Evolutionary conservation across 1,140 invertebrate species (phyloP), one percentile per base, ranked within the genome.

Genomic region (Panagrolaimus sp.): DNA sequence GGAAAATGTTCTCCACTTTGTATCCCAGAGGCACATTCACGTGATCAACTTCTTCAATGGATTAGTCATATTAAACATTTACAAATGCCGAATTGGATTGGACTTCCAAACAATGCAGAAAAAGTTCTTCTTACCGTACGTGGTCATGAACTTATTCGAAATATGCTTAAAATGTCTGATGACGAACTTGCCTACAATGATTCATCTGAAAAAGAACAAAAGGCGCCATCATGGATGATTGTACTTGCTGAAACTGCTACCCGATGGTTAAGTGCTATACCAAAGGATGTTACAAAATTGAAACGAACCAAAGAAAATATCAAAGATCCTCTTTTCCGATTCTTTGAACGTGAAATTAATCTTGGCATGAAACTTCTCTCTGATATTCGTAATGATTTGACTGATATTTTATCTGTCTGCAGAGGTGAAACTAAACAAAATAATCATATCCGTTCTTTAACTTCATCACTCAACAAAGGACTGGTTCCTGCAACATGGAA

Each of bases 361-460:
- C 90, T 90, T 70, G 95, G 94, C 4, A 89, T 91, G 0, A 89
- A 88, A 72, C 85, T 99, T 27, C 83, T 98, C 64, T 86, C 88
- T 70, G 90, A 92, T 81, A 93, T 99, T n/a, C 89, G 93, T 9
- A 63, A 14, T n/a, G 51, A 57, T 8, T 85, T 90, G 9, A 45
- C 3, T 20, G 46, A 71, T 57, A 16, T 77, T 14, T 63, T 83
- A 68, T 66, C 66, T 71, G 96, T 98, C 78, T 98, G 95, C 84
- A 88, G 91, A 88, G 93, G 91, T n/a, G 91, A 93, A 74, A 96
- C 96, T 87, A 99, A 98, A 84, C 96, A 98, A 82, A 98, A 94
- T 0, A 98, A 98, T 84, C 93, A 97, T 84, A 93, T 96, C 80
- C 89, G 96, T 47, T 89, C 89, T 13, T 92, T 99, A 89, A 88